A percentile compares a stretch with the other conserved stretches of the same genome.
phyloP scores from a whole-genome alignment of 1,140 invertebrate species.

The Orchestia grillus region DNA sequence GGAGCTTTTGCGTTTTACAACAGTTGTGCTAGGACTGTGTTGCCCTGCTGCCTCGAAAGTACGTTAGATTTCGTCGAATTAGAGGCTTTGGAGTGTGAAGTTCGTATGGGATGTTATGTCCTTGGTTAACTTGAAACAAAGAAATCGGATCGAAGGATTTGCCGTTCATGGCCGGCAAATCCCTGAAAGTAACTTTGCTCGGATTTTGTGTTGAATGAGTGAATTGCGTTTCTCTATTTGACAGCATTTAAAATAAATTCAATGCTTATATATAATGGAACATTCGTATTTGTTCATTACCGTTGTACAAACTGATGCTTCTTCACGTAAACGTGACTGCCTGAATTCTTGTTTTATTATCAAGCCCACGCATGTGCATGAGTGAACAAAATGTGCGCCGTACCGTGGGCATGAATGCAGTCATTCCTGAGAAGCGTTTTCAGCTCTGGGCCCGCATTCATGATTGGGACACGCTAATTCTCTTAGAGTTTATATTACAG shows the following conservation, averaged over 20 bases:
- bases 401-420: neutral
- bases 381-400: too few relatives aligned
- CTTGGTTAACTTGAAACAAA: too few relatives aligned
- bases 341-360: neutral
- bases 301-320: conserved; percentile 53
- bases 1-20: neutral
- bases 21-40: neutral
- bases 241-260: neutral
- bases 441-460: neutral
- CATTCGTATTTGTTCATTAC: neutral
- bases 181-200: too few relatives aligned
- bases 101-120: too few relatives aligned
- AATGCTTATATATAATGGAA: neutral
- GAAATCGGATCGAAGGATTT: too few relatives aligned
- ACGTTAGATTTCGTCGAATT: too few relatives aligned
- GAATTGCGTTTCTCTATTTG: neutral
- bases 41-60: neutral
- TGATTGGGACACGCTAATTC: too few relatives aligned
- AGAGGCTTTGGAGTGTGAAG: neutral
- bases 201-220: neutral
- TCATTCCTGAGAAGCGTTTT: neutral
- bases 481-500: too few relatives aligned
- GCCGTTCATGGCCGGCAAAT: too few relatives aligned
- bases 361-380: neutral
- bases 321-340: conserved; percentile 49